A percentile compares a stretch with the other conserved stretches of the same genome.
Conservation (phyloP, 2,113 vertebrate genomes). For the Rhinolophus sinicus region DNA sequence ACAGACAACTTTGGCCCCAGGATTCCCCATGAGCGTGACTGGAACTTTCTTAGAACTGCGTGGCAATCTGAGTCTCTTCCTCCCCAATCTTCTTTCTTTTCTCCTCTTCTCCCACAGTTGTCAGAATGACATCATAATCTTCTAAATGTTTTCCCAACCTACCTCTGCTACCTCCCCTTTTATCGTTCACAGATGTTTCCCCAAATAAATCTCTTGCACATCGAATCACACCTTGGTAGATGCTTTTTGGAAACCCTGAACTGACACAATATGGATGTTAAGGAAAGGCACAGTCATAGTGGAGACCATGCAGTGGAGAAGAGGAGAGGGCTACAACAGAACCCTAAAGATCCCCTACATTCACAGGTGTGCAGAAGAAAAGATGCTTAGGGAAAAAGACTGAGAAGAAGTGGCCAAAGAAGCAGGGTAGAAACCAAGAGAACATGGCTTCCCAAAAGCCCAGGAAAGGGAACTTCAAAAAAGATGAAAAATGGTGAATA, state of each 20-base stretch:
- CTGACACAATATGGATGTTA: not conserved
- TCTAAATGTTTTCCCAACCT: not conserved
- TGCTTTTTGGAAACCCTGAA: slow-evolving; percentile 15
- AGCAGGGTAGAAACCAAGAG: not conserved
- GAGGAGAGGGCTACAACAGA: not conserved
- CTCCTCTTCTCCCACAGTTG: not conserved
- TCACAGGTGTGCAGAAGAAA: not conserved
- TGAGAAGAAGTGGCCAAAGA: not conserved
- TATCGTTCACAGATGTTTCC: not conserved
- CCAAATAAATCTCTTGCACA: not conserved
- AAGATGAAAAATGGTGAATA: too few relatives aligned
- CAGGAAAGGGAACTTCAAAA: not conserved
- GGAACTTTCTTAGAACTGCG: not conserved
- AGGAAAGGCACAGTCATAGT: not conserved
- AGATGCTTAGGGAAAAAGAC: not conserved
- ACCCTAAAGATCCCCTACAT: not conserved
- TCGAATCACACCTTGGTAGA: not conserved
- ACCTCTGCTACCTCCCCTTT: not conserved
- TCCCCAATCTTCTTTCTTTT: not conserved
- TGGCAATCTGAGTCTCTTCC: not conserved
- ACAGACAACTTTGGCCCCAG: not conserved
- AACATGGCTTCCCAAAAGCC: not conserved
- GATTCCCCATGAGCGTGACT: not conserved
- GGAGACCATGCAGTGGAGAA: not conserved
- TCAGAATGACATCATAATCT: not conserved